Percentiles rank a stretch among this genome's conserved stretches.
phyloP scores from a whole-genome alignment of 92 coral and sea anemone genomes.

The Muricea muricata region DNA sequence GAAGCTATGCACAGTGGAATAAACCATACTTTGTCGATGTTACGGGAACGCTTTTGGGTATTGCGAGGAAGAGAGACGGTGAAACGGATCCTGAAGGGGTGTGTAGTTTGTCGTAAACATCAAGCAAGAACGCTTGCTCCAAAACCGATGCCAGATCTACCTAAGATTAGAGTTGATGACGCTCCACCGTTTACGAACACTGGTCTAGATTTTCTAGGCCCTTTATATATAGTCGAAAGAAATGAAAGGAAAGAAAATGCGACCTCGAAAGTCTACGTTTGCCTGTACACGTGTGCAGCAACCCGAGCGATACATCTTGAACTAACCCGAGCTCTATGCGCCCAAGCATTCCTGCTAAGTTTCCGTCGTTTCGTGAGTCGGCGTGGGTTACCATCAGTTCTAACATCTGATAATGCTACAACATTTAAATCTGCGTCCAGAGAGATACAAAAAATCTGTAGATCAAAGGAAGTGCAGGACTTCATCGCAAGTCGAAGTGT shows the following conservation, averaged over 20 bases:
- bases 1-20: slow-evolving; percentile 59
- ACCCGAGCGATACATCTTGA: too few relatives aligned
- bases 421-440: not conserved
- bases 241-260: not conserved
- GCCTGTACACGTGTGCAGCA: too few relatives aligned
- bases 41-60: slow-evolving; percentile 68
- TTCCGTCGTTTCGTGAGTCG: too few relatives aligned
- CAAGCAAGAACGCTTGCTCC: slow-evolving; percentile 25
- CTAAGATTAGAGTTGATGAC: slow-evolving; percentile 46
- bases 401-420: not conserved
- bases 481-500: not conserved
- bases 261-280: not conserved
- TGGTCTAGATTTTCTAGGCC: slow-evolving; percentile 52
- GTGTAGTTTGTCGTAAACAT: slow-evolving; percentile 28
- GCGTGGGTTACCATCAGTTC: not conserved
- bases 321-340: too few relatives aligned
- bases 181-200: slow-evolving; percentile 56
- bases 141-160: slow-evolving; percentile 44
- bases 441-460: not conserved
- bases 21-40: slow-evolving; percentile 52
- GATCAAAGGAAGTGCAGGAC: not conserved
- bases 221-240: slow-evolving; percentile 8
- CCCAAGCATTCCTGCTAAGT: too few relatives aligned
- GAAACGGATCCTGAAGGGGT: slow-evolving; percentile 44
- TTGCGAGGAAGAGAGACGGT: slow-evolving; percentile 61